Percentiles rank a stretch among this genome's conserved stretches.
Evolutionary conservation across 2,113 vertebrate species (phyloP).

Genomic region (Eclectus roratus): DNA sequence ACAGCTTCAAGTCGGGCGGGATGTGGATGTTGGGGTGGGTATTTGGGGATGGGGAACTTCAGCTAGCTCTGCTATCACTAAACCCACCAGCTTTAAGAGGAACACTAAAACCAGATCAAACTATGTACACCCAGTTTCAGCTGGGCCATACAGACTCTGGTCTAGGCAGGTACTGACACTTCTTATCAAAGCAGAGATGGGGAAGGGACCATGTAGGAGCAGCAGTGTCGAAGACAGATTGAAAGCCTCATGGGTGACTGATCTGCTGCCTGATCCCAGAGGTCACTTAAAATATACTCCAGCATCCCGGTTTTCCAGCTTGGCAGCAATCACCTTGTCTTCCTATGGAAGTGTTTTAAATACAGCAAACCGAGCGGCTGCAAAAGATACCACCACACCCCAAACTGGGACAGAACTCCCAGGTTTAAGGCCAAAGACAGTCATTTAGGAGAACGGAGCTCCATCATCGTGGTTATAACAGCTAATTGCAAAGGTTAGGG

Average conservation of each 20-base stretch:
- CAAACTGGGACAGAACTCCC: fast-evolving
- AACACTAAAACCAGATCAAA: neutral
- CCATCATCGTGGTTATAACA: neutral
- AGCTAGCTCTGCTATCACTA: neutral
- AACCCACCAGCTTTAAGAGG: neutral
- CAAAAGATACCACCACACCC: neutral
- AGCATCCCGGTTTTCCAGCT: neutral
- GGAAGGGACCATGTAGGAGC: too few relatives aligned
- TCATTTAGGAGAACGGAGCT: neutral
- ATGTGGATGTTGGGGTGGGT: neutral
- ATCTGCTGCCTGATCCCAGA: neutral
- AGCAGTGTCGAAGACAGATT: too few relatives aligned
- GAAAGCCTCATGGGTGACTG: too few relatives aligned
- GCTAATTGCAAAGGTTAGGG: neutral
- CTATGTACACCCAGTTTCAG: neutral
- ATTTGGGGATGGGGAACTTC: neutral
- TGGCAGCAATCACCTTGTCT: neutral
- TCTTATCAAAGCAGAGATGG: neutral
- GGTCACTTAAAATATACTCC: neutral
- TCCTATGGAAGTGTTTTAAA: neutral
- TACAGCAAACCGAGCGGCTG: neutral
- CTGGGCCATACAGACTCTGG: neutral
- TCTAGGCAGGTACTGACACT: neutral
- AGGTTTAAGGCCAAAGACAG: neutral
- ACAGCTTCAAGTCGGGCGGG: fast-evolving